These are phyloP conservation scores for Microctenopoma lineatum DNA, from an alignment of 2,797 vertebrate species.

Conservation along the genomic window DNA sequence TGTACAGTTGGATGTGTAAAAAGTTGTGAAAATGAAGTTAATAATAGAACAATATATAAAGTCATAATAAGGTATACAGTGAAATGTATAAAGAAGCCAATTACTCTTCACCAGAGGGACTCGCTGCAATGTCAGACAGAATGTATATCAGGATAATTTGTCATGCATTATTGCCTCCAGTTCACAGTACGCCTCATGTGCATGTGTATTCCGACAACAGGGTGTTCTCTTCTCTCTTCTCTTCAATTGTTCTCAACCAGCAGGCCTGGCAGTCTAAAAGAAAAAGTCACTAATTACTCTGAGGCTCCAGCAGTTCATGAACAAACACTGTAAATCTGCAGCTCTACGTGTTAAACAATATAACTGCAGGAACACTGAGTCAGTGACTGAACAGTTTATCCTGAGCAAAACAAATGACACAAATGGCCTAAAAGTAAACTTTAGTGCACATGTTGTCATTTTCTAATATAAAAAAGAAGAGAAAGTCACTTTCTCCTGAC, in stretches of 20 bases:
- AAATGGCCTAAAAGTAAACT: constrained; percentile 8
- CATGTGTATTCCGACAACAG: constrained; percentile 27
- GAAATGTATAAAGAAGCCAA: constrained; percentile 29
- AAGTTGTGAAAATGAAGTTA: constrained; percentile 8
- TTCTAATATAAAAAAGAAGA: neutral
- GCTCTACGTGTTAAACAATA: neutral
- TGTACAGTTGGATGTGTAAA: constrained; percentile 11
- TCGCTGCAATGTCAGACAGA: constrained; percentile 11
- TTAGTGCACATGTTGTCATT: constrained; percentile 3
- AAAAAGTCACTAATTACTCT: constrained; percentile 27
- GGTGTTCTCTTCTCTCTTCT: constrained; percentile 14
- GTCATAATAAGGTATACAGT: constrained; percentile 7
- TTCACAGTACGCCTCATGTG: constrained; percentile 37
- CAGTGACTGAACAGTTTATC: neutral
- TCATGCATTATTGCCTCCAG: constrained; percentile 32
- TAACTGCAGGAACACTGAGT: constrained; percentile 1
- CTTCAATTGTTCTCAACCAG: constrained; percentile 22
- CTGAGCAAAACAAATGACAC: neutral
- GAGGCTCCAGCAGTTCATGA: constrained; percentile 18
- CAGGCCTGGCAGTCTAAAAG: constrained; percentile 12
- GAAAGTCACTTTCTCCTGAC: neutral
- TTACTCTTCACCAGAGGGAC: constrained; percentile 37
- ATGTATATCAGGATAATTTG: constrained; percentile 32
- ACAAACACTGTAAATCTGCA: constrained; percentile 25
- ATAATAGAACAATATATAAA: constrained; percentile 21